Conservation (phyloP, 2,113 vertebrate species). For the Shinisaurus crocodilurus region DNA sequence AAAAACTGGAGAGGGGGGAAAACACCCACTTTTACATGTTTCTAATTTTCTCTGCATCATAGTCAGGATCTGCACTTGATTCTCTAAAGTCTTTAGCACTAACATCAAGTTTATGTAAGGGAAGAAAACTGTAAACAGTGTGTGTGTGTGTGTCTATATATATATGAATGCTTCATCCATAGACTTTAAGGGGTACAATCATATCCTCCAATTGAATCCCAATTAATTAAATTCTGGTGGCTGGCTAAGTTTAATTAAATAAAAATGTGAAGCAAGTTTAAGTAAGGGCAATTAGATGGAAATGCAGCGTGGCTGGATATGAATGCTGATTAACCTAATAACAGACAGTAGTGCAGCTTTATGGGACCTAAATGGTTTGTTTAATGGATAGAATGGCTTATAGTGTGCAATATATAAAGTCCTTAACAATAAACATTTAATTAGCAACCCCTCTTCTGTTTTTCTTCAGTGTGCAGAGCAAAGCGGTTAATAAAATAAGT, state of each 20-base stretch:
- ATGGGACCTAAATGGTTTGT: slow-evolving; percentile 67
- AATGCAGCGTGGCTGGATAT: slow-evolving; percentile 63
- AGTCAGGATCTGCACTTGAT: background rate
- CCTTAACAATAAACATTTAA: slow-evolving; percentile 75
- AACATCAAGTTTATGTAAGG: background rate
- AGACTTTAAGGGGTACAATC: slow-evolving; percentile 30
- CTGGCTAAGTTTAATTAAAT: slow-evolving; percentile 66
- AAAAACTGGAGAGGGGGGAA: no score
- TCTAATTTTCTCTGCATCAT: background rate
- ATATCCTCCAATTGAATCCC: slow-evolving; percentile 45
- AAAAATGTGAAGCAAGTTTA: slow-evolving; percentile 70
- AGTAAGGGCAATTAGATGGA: slow-evolving; percentile 65
- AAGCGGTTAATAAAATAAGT: slow-evolving; percentile 56
- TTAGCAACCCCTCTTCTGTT: slow-evolving; percentile 63
- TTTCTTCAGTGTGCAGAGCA: slow-evolving; percentile 50
- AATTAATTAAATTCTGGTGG: slow-evolving; percentile 54
- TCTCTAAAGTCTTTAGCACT: background rate
- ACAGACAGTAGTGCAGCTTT: slow-evolving; percentile 65
- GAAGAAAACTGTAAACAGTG: slow-evolving; percentile 31
- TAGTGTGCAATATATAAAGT: slow-evolving; percentile 61
- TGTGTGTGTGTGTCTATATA: no score
- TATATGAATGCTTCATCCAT: accelerated
- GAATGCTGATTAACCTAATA: slow-evolving; percentile 74
- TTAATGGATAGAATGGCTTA: slow-evolving; percentile 69
- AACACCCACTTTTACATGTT: background rate